Base-by-base conservation (phyloP, 2,113 vertebrate species). In the Microcebus tavaratra region DNA sequence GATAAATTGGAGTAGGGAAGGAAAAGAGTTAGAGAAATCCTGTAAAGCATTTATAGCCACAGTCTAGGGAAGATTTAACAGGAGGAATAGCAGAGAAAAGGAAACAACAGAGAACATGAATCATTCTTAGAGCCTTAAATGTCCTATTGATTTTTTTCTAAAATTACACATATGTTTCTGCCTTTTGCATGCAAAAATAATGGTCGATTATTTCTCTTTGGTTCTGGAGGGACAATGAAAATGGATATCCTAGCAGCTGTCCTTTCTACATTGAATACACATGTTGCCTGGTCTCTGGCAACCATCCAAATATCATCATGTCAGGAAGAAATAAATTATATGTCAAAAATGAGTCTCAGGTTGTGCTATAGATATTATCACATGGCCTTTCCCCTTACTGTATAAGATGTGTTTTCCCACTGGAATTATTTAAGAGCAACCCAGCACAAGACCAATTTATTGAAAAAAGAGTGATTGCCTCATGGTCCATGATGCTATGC, bases 261-360 rank as follows among this genome's bases (percentile, higher is more conserved):
- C 59, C 59, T 65, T 78, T 81, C 84, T 53, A 21, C 50, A 55
- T 48, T 92, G 63, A 85, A 78, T 70, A n/a, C 87, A 88, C 61
- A 63, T 91, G 55, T 91, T 90, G 31, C 23, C 8, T 96, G 81
- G 48, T 68, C 21, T 61, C 83, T 97, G 97, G 90, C 55, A 78
- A 76, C 88, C 86, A 61, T 68, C 67, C 90, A 63, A 78, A 75
- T 63, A 88, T 73, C 91, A 79, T 90, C 57, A 83, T n/a, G 88
- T 75, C 81, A 96, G 72, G 97, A 93, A 95, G 85, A 96, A 91
- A 95, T 86, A 97, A 96, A 97, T 95, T 94, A 63, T 80, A 91
- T 79, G 78, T 93, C 90, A 97, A 73, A 96, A 91, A 82, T 68
- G 61, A 94, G 48, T 96, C 78, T 96, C 65, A 65, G 81, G 34